Evolutionary conservation across 2,888 invertebrate genomes (phyloP).

Genomic region (Encarsia formosa): DNA sequence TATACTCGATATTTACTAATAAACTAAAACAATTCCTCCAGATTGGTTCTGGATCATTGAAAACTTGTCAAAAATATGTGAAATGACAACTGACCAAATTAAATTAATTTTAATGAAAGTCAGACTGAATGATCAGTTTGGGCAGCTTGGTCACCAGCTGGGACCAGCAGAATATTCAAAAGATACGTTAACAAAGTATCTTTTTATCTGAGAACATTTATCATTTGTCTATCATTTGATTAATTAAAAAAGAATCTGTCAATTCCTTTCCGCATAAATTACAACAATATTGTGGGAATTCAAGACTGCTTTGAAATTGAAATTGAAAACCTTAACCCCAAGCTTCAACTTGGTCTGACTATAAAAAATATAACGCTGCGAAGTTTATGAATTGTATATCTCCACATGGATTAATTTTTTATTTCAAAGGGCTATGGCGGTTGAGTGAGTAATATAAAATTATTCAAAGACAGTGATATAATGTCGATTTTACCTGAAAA

Average conservation of each 20-base stretch:
- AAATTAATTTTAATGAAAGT: no score
- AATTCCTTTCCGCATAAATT: conserved; percentile 12
- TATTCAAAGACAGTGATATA: conserved; percentile 22
- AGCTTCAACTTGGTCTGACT: conserved; percentile 38
- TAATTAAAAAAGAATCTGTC: neutral
- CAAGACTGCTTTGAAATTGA: conserved; percentile 37
- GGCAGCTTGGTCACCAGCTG: no score
- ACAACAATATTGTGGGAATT: conserved; percentile 25
- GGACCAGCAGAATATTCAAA: no score
- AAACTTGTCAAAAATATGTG: no score
- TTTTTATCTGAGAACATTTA: neutral
- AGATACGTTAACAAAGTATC: no score
- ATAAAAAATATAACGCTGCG: conserved; percentile 38
- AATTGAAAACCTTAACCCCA: conserved; percentile 32
- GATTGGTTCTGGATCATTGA: no score
- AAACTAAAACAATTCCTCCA: no score
- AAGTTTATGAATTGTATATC: conserved; percentile 38
- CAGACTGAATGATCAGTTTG: no score
- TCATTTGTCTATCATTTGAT: neutral
- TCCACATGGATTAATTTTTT: conserved; percentile 33
- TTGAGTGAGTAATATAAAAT: conserved; percentile 25
- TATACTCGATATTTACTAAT: no score
- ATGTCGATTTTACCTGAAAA: conserved; percentile 22
- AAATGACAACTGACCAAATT: no score
- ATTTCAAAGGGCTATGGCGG: conserved; percentile 34